phyloP scores from a whole-genome alignment of 2,113 vertebrate genomes.

The Carlito syrichta region DNA sequence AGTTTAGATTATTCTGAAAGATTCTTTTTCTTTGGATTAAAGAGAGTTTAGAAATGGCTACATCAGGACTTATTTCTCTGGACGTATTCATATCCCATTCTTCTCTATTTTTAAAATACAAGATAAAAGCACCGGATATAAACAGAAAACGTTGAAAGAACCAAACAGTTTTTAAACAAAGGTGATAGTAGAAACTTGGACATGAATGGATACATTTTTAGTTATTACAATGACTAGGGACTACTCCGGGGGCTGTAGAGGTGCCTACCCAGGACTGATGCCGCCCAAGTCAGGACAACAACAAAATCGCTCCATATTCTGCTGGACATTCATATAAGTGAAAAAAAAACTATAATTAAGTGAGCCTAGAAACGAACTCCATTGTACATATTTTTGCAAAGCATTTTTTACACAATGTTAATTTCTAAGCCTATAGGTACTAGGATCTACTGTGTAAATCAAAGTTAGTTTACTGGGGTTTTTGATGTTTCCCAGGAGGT shows the following conservation, averaged over 20 bases:
- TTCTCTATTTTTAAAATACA: neutral
- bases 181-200: neutral
- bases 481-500: neutral
- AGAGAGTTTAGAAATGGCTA: neutral
- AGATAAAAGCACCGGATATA: neutral
- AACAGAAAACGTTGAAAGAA: neutral
- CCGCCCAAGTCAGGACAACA: neutral
- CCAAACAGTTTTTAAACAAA: neutral
- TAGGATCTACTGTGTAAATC: neutral
- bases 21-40: slow-evolving; percentile 22
- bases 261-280: neutral
- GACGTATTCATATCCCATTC: neutral
- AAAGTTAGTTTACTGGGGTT: neutral
- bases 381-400: neutral
- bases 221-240: neutral
- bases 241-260: neutral
- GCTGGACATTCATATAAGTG: neutral
- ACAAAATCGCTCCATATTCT: neutral
- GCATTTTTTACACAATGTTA: neutral
- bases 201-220: neutral
- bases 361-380: neutral
- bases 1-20: slow-evolving; percentile 18
- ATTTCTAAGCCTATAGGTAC: neutral
- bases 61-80: neutral
- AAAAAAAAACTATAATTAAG: neutral